Evolutionary conservation across 1,140 invertebrate genomes (phyloP), one percentile per base, ranked within the genome.

Genomic region (Heliothis subflexa): DNA sequence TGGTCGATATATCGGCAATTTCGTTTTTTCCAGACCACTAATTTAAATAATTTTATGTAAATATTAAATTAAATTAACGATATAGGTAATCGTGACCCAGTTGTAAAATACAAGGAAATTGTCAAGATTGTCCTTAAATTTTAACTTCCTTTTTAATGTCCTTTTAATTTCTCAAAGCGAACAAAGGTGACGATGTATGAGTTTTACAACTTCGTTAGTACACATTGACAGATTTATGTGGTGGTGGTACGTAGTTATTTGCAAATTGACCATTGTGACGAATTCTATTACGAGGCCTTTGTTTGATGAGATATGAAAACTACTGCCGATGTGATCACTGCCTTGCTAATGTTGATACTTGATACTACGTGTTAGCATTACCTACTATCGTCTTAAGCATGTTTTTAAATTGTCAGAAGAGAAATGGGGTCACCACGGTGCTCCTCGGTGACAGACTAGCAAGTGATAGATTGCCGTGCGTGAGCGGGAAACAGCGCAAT

Each of bases 101-200:
- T 78, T 78, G 47, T 16, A 28, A 49, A 28, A 12, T 47, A 68
- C 64, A 79, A 79, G 78, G 78, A 74, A 79, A 74, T 66, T 73
- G 16, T 62, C n/a, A 57, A n/a, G 7, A 28, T 13, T 49, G 70
- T 66, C 78, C 78, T 79, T 79, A 79, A 50, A 74, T 50, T 45
- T 73, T 54, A 28, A 66, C 78, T 80, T 80, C 78, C 72, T 71
- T 50, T 52, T 25, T 9, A 59, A 18, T 75, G 72, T 75, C 72
- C 59, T 75, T 75, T 64, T 64, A 75, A 62, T 64, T 75, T 74
- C 55, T 33, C 21, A 25, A 55, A 52, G 33, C 13, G 59, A 28
- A 74, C 70, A 73, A 79, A 73, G 47, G 71, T 74, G 28, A 14
- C 47, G 50, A 68, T 70, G 49, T 50, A 33, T 62, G 59, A 75